Conservation (phyloP, 92 coral and sea anemone genomes). For the Micromussa lordhowensis region DNA sequence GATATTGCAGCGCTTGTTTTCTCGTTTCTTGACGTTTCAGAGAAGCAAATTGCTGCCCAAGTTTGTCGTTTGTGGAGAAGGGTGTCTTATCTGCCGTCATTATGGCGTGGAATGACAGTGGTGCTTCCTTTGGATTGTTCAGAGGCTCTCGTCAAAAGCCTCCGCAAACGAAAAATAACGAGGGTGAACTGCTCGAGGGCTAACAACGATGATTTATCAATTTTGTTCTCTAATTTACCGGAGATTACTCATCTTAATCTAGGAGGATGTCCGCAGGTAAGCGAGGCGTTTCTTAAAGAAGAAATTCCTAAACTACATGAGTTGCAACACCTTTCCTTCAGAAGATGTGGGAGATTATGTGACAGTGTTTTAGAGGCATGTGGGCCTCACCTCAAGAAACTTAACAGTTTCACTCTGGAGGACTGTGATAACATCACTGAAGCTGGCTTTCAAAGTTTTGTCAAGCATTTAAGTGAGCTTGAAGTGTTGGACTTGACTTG, state of each 20-base stretch:
- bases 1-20: slow-evolving; percentile 88
- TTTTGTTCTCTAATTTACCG: slow-evolving; percentile 73
- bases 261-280: slow-evolving; percentile 88
- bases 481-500: slow-evolving; percentile 87
- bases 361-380: slow-evolving; percentile 80
- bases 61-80: slow-evolving; percentile 88
- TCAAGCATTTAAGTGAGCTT: slow-evolving; percentile 69
- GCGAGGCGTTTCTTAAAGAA: slow-evolving; percentile 75
- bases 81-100: slow-evolving; percentile 78
- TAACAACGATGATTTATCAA: slow-evolving; percentile 73
- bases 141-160: slow-evolving; percentile 72
- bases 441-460: slow-evolving; percentile 76
- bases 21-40: slow-evolving; percentile 73
- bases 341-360: slow-evolving; percentile 84
- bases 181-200: slow-evolving; percentile 78
- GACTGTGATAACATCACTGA: slow-evolving; percentile 88
- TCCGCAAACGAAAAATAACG: slow-evolving; percentile 78
- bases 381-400: slow-evolving; percentile 74
- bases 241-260: slow-evolving; percentile 80
- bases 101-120: slow-evolving; percentile 81
- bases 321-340: slow-evolving; percentile 81
- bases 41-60: slow-evolving; percentile 82
- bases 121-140: slow-evolving; percentile 76
- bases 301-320: slow-evolving; percentile 64
- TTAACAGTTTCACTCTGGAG: slow-evolving; percentile 77